Evolutionary conservation across 2,113 vertebrate species (phyloP).

Genomic region (Ciconia boyciana): DNA sequence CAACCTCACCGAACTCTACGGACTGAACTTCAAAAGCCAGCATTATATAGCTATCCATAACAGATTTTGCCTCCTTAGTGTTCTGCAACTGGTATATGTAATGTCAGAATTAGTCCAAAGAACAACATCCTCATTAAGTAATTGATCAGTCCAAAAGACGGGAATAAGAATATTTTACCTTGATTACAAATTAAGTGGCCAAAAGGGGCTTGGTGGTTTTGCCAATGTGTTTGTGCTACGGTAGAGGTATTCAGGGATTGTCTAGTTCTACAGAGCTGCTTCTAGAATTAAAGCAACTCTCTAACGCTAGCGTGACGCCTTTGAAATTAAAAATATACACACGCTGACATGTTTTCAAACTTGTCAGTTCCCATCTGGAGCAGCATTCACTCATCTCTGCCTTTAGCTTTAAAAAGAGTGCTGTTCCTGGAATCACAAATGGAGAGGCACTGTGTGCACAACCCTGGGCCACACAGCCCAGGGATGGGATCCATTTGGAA

Average conservation of each 20-base stretch:
- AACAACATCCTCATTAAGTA: not conserved
- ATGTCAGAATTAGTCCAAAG: not conserved
- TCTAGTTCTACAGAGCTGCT: not conserved
- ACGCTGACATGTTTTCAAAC: slow-evolving; percentile 63
- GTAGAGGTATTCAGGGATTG: not conserved
- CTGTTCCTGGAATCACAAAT: not conserved
- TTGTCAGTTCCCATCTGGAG: slow-evolving; percentile 57
- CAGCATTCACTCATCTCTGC: slow-evolving; percentile 21
- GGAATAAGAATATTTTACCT: not conserved
- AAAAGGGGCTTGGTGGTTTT: not conserved
- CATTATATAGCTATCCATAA: not conserved
- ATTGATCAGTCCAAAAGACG: not conserved
- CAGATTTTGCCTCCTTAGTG: not conserved
- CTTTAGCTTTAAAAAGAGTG: slow-evolving; percentile 8
- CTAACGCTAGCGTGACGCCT: not conserved
- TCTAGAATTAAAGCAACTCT: slow-evolving; percentile 11
- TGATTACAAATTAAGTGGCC: not conserved
- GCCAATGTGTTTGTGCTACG: not conserved
- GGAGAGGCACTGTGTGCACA: not conserved
- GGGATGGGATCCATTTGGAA: not conserved
- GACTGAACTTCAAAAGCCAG: slow-evolving; percentile 28
- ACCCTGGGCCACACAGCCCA: not conserved
- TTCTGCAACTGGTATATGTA: not conserved
- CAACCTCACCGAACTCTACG: slow-evolving; percentile 27
- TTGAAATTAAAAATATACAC: slow-evolving; percentile 64